A percentile compares a stretch with the other conserved stretches of the same genome.
Conservation (phyloP, 2,113 vertebrate species). For the Tragulus kanchil region DNA sequence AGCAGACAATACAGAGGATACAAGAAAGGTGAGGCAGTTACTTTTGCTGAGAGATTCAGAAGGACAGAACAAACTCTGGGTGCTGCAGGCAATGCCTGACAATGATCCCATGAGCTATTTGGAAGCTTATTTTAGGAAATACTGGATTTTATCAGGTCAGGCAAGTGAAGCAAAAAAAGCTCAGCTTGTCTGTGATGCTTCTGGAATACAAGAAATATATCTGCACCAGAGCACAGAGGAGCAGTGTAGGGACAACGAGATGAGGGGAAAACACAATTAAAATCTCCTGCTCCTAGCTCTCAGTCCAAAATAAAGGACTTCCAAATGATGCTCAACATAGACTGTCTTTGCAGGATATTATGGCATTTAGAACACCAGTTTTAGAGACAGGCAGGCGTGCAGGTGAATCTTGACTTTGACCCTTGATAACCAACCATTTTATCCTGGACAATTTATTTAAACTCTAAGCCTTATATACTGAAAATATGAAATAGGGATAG, state of each 20-base stretch:
- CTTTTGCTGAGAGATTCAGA: constrained; percentile 44
- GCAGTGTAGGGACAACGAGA: neutral
- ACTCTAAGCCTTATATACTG: neutral
- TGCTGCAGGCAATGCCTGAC: constrained; percentile 17
- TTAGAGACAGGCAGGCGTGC: neutral
- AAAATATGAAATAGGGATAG: neutral
- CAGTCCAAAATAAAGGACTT: constrained; percentile 41
- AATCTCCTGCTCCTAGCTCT: constrained; percentile 27
- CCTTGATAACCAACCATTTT: neutral
- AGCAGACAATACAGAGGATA: neutral
- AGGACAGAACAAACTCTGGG: neutral
- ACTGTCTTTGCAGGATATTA: neutral
- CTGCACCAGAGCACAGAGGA: constrained; percentile 19
- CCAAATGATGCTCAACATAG: constrained; percentile 6
- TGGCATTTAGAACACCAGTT: neutral
- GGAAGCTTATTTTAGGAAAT: constrained; percentile 71
- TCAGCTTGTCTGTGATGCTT: constrained; percentile 67
- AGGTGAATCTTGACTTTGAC: constrained; percentile 47
- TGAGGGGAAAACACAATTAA: constrained; percentile 22
- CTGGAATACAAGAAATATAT: constrained; percentile 62
- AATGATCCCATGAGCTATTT: constrained; percentile 66
- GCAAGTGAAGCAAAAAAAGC: constrained; percentile 68
- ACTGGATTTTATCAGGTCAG: constrained; percentile 65
- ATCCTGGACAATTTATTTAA: neutral
- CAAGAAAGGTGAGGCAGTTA: neutral